Evolutionary conservation across 2,113 vertebrate species (phyloP), one percentile per base, ranked within the genome.

Genomic region (Micronycteris hirsuta): DNA sequence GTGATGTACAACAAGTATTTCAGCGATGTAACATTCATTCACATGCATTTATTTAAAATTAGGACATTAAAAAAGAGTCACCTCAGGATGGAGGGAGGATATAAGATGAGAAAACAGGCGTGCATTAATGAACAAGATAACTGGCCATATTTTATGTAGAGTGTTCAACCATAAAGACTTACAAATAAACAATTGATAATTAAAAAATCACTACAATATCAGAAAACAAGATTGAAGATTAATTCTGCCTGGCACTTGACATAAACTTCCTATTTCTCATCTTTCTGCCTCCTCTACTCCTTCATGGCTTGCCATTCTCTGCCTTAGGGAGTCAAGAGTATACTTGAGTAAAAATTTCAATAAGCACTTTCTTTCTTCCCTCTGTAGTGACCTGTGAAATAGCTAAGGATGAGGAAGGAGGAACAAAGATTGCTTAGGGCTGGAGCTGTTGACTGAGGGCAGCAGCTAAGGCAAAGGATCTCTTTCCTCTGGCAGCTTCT

Each of bases 21-120:
- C 41, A 65, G 17, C 38, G 17, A 67, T n/a, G 36, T 68, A 33
- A 65, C 20, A 88, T 70, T 83, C 15, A 52, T 90, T 87, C 36
- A 54, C 5, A 43, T 36, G 3, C 6, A 6, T 93, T 93, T 94
- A 94, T 95, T 95, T 81, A 52, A 93, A 97, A 93, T 88, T 68
- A 73, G 61, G 83, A 41, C 45, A 81, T 88, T 90, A 63, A 38
- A 63, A 65, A 76, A 74, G 52, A 74, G 20, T 71, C 8, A 47
- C 41, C 20, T 91, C 24, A 36, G 41, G 6, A 54, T 82, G 26
- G 43, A 81, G 7, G n/a, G 17, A 56, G 11, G 8, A 15, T 58
- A 1, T 43, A 71, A 87, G 58, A 52, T 56, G 47, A 58, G n/a
- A 17, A 61, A 94, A 16, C 24, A 38, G 36, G 31, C 31, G 13